These are phyloP conservation scores for Hepsetus odoe DNA, from an alignment of 2,113 vertebrate genomes.

Conservation along the genomic window DNA sequence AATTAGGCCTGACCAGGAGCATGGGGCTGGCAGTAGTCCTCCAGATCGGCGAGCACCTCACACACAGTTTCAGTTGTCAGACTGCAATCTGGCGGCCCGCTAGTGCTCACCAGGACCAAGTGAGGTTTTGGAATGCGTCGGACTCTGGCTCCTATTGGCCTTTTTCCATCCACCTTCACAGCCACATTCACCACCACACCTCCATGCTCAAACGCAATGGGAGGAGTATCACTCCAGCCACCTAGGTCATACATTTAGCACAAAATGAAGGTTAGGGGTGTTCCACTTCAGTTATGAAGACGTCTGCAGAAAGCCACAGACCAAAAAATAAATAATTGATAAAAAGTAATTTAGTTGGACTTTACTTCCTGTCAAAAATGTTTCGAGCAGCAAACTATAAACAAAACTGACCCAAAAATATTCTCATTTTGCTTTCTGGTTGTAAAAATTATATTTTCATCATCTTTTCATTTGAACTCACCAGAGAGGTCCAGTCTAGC, in stretches of 20 bases:
- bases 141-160: constrained; percentile 84
- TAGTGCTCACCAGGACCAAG: constrained; percentile 78
- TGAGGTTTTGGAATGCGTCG: constrained; percentile 77
- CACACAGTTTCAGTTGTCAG: constrained; percentile 74
- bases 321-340: too few species aligned
- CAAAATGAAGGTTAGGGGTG: background rate
- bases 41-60: constrained; percentile 77
- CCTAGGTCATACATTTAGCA: constrained; percentile 69
- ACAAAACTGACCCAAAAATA: too few species aligned
- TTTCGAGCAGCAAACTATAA: background rate
- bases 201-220: constrained; percentile 90
- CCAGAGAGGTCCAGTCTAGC: constrained; percentile 92
- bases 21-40: constrained; percentile 89
- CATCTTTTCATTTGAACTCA: constrained; percentile 54
- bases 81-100: constrained; percentile 56
- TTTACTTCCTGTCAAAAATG: background rate
- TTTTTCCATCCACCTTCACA: constrained; percentile 82
- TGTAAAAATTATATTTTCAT: background rate
- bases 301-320: background rate
- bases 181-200: constrained; percentile 88
- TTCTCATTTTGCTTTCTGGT: background rate
- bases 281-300: background rate
- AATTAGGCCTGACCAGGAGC: constrained; percentile 83
- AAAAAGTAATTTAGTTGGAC: background rate
- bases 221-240: constrained; percentile 95